Evolutionary conservation across 2,113 vertebrate genomes (phyloP), one percentile per base, ranked within the genome.

Genomic region (Rafetus swinhoei): DNA sequence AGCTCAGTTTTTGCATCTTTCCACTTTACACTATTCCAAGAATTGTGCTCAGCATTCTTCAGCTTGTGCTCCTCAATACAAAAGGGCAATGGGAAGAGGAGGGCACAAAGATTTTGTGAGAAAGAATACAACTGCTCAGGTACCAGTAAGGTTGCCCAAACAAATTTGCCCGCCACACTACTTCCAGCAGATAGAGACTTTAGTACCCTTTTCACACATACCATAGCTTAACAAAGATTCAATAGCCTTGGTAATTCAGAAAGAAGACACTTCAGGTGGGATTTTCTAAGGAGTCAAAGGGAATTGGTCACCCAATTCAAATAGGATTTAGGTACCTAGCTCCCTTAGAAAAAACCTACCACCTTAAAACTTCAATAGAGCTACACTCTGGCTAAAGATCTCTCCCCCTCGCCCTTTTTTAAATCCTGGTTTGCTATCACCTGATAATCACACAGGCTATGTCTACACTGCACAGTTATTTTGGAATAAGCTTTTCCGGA

Each of bases 71-170:
- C 7, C 5, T 24, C 79, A 87, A 39, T 2, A 4, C 2, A 53
- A 10, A 86, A 27, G 1, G 1, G 1, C 54, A 1, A 1, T 8
- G 50, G 7, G 1, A 88, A 86, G 54, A 1, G 0, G 1, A 82
- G 76, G 7, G 54, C 9, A 84, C 85, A 84, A 1, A 56, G 0
- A 0, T 59, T 13, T 5, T 85, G 9, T 3, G 16, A 81, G 81
- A 88, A 88, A 74, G 9, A 53, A 79, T 9, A 35, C 1, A 81
- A 29, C 10, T 69, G 1, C 1, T 2, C 57, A 83, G 55, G 35
- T 72, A 5, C 79, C 55, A 1, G 11, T 9, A 81, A 19, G 0
- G 0, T 84, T 72, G 13, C 87, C 55, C 57, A 52, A 90, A 76
- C 59, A 77, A 25, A 6, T 79, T 84, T 29, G 52, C 8, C 81